phyloP scores from a whole-genome alignment of 2,113 vertebrate genomes.

The Pelvicachromis taeniatus region DNA sequence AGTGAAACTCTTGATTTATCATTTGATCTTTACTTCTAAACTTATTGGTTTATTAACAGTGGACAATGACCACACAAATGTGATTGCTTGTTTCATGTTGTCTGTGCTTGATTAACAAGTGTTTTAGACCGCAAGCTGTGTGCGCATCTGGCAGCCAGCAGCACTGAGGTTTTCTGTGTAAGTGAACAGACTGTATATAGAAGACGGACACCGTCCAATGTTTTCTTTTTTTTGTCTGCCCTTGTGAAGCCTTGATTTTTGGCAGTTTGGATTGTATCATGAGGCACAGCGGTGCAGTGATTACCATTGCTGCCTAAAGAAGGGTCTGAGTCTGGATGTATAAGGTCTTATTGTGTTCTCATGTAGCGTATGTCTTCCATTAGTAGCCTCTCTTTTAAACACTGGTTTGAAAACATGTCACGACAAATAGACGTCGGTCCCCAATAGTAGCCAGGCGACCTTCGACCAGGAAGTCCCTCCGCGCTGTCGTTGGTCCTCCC shows the following conservation, averaged over 20 bases:
- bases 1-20: not conserved
- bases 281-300: not conserved
- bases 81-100: not conserved
- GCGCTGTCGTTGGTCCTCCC: too few relatives aligned
- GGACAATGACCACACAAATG: not conserved
- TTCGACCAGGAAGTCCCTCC: too few relatives aligned
- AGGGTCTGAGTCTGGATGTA: not conserved
- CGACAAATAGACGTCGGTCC: too few relatives aligned
- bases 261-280: not conserved
- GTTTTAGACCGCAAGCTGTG: not conserved
- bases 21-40: not conserved
- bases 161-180: not conserved
- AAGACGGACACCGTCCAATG: not conserved
- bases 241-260: not conserved
- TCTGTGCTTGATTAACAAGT: not conserved
- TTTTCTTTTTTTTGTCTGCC: not conserved
- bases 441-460: too few relatives aligned
- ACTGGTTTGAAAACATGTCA: too few relatives aligned
- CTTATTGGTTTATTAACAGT: not conserved
- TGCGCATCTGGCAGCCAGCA: not conserved
- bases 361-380: too few relatives aligned
- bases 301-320: not conserved
- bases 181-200: not conserved
- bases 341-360: too few relatives aligned
- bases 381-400: too few relatives aligned